Evolutionary conservation across 2,888 invertebrate species (phyloP), one percentile per base, ranked within the genome.

Genomic region (Selenia dentaria): DNA sequence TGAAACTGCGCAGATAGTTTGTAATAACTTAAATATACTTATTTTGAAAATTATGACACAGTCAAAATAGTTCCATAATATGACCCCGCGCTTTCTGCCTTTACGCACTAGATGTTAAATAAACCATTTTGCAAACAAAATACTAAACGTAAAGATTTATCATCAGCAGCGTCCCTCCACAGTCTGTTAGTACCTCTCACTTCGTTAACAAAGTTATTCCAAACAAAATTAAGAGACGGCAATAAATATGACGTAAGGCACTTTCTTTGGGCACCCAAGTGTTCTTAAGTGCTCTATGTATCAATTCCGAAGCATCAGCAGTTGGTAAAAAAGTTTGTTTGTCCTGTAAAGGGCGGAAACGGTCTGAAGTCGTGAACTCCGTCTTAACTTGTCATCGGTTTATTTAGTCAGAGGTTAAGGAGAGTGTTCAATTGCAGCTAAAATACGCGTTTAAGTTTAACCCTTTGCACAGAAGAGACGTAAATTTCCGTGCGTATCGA

Each of bases 221-320:
- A 42, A 57, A 52, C 52, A 52, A 54, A 50, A 57, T 54, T 57
- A 52, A 42, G 26, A 48, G 52, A 12, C 27, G 12, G 39, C 49
- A 31, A 51, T 58, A 58, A 58, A 58, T 55, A 54, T 46, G 48
- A 46, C 38, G 51, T 38, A 49, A 51, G 46, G 43, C 18, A 11
- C 41, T 42, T 48, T 33, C 41, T 40, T 41, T 33, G 42, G 39
- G 38, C 39, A 29, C 50, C 68, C 72, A 64, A 75, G 79, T 83
- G 83, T 65, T 66, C 54, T 55, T 79, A 80, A 82, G 76, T 58
- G 74, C 68, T 52, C 64, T 66, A 82, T 83, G 82, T 79, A 83
- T 83, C 83, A 82, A 80, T 77, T 71, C 66, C 52, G 57, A 66
- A 59, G 59, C 62, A 61, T 63, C 64, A 53, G 49, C 47, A 60